Evolutionary conservation across 2,113 vertebrate genomes (phyloP), one percentile per base, ranked within the genome.

Genomic region (Dasyurus viverrinus): DNA sequence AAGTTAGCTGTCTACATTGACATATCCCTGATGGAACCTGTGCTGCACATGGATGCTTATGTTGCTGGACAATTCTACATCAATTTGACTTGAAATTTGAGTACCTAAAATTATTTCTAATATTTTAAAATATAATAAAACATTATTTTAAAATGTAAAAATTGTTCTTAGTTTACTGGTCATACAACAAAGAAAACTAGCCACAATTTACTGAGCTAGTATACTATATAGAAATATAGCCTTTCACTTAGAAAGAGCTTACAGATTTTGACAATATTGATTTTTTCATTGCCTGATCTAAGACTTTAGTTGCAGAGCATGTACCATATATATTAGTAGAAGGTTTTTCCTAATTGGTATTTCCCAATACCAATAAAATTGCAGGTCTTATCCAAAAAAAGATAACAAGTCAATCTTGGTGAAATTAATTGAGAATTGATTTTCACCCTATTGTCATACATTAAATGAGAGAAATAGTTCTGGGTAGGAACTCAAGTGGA

Each of bases 401-500:
- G n/a, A n/a, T n/a, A n/a, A n/a, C 60, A 92, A 94, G 76, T 76
- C 36, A 52, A 25, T 92, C 24, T 68, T 94, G 50, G 23, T n/a
- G 19, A 95, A 89, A 46, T 95, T 92, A 90, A 93, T 95, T 92
- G 54, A 94, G 19, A 23, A 55, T 54, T 84, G 3, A 27, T n/a
- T 95, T 53, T 96, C 42, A 84, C 76, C 91, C 0, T 92, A 19
- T 52, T 92, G 90, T 9, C 60, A 60, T 90, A n/a, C 96, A 95
- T 19, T 92, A 93, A 95, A 91, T 48, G 91, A 68, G 90, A 91
- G 36, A 0, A 47, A 42, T 16, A 10, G 6, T 53, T 30, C 94
- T 91, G 93, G 25, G 48, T 23, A 46, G 76, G 36, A 53, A 54
- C n/a, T 47, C 53, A 30, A 36, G 22, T 91, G 93, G 92, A 76